phyloP scores from a whole-genome alignment of 1,140 invertebrate species.

The Trinorchestia longiramus region DNA sequence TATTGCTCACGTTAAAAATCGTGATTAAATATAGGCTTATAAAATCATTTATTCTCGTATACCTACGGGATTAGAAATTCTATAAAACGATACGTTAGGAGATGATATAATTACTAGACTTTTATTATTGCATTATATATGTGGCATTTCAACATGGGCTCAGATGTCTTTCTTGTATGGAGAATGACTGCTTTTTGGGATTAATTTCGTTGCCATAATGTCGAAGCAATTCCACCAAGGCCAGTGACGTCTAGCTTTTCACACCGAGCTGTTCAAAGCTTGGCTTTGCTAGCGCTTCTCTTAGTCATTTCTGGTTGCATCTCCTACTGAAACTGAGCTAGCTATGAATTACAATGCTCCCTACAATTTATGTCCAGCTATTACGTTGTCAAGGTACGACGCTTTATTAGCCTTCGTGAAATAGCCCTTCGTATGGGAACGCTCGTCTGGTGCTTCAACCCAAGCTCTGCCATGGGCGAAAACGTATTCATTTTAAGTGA shows the following conservation, averaged over 20 bases:
- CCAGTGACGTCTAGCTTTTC: neutral
- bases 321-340: slow-evolving; percentile 40
- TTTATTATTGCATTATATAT: no score
- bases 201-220: neutral
- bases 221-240: neutral
- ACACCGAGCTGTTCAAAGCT: neutral
- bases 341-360: slow-evolving; percentile 43
- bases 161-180: neutral
- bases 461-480: neutral
- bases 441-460: neutral
- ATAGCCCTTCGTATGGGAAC: neutral
- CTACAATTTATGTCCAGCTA: slow-evolving; percentile 42
- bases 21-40: no score
- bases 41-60: no score
- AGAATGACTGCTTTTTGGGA: neutral
- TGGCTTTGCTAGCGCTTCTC: slow-evolving; percentile 1
- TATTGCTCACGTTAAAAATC: no score
- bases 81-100: no score
- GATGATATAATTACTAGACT: no score
- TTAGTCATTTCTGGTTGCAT: slow-evolving; percentile 37
- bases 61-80: no score
- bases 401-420: neutral
- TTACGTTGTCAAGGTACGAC: slow-evolving; percentile 24
- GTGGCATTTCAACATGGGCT: no score
- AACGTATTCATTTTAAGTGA: neutral